Conservation (phyloP, 1,140 invertebrate genomes). For the Drosophila asahinai region DNA sequence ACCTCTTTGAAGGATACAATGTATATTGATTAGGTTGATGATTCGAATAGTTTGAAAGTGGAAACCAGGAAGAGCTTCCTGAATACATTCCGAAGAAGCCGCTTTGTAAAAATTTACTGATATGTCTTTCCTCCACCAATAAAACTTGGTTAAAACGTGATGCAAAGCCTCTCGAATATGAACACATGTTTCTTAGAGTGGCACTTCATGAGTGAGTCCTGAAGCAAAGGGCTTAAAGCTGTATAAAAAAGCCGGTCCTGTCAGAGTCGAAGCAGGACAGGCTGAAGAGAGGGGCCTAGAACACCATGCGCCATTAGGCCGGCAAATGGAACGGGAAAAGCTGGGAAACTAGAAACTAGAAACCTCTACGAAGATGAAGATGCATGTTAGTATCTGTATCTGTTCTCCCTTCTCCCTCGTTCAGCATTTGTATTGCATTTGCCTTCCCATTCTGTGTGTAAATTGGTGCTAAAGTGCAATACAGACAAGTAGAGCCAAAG, state of each 20-base stretch:
- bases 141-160: slow-evolving; percentile 5
- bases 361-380: slow-evolving; percentile 34
- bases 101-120: no score
- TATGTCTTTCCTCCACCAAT: not conserved
- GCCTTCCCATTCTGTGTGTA: slow-evolving; percentile 15
- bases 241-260: slow-evolving; percentile 15
- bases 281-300: slow-evolving; percentile 32
- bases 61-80: no score
- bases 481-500: slow-evolving; percentile 20
- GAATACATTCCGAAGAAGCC: no score
- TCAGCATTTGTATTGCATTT: slow-evolving; percentile 9
- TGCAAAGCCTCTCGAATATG: slow-evolving; percentile 16
- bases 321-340: slow-evolving; percentile 35
- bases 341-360: slow-evolving; percentile 19
- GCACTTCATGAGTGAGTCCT: slow-evolving; percentile 17
- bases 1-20: no score
- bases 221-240: slow-evolving; percentile 21
- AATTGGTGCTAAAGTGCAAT: slow-evolving; percentile 53
- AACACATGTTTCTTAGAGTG: slow-evolving; percentile 30
- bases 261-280: not conserved
- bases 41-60: no score
- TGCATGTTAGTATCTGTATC: slow-evolving; percentile 14
- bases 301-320: slow-evolving; percentile 51
- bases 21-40: no score
- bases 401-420: not conserved